A percentile compares a stretch with the other conserved stretches of the same genome.
These are phyloP conservation scores for Spicauda simplicius DNA, from an alignment of 2,888 invertebrate genomes.

Conservation along the genomic window DNA sequence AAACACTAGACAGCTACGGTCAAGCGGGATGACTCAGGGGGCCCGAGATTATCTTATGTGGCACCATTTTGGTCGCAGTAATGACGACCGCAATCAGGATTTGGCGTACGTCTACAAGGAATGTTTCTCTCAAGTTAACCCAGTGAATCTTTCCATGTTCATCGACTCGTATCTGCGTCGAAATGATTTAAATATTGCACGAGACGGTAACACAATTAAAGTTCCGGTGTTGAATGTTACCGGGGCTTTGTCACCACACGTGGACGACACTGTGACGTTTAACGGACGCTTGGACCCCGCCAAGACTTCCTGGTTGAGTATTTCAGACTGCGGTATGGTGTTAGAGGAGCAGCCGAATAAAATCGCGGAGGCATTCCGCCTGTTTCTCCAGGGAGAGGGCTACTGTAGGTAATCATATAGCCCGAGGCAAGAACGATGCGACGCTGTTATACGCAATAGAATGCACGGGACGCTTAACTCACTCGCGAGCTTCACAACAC, in stretches of 20 bases:
- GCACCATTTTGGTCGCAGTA: slow-evolving; percentile 98
- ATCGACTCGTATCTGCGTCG: slow-evolving; percentile 97
- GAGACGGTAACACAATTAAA: slow-evolving; percentile 86
- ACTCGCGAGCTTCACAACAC: slow-evolving; percentile 81
- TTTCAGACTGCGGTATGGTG: slow-evolving; percentile 99
- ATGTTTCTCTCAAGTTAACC: slow-evolving; percentile 97
- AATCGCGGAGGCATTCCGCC: slow-evolving; percentile 97
- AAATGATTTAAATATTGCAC: slow-evolving; percentile 93
- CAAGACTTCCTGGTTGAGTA: slow-evolving; percentile 99
- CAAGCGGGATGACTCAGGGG: slow-evolving; percentile 96
- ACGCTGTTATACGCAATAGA: slow-evolving; percentile 67
- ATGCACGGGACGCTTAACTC: slow-evolving; percentile 74
- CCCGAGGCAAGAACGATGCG: slow-evolving; percentile 51
- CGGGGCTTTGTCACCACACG: slow-evolving; percentile 96
- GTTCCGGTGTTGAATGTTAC: slow-evolving; percentile 97
- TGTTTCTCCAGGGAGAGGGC: slow-evolving; percentile 99
- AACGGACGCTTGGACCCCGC: slow-evolving; percentile 98
- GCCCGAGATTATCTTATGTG: slow-evolving; percentile 99
- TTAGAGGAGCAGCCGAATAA: slow-evolving; percentile 99
- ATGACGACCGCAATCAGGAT: slow-evolving; percentile 97
- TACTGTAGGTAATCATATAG: slow-evolving; percentile 90
- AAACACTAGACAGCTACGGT: slow-evolving; percentile 93
- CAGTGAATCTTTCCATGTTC: slow-evolving; percentile 96
- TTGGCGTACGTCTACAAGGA: slow-evolving; percentile 96
- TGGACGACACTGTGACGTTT: slow-evolving; percentile 98